These are phyloP conservation scores for Drosophila ezoana DNA, from an alignment of 2,888 invertebrate genomes.

Conservation along the genomic window DNA sequence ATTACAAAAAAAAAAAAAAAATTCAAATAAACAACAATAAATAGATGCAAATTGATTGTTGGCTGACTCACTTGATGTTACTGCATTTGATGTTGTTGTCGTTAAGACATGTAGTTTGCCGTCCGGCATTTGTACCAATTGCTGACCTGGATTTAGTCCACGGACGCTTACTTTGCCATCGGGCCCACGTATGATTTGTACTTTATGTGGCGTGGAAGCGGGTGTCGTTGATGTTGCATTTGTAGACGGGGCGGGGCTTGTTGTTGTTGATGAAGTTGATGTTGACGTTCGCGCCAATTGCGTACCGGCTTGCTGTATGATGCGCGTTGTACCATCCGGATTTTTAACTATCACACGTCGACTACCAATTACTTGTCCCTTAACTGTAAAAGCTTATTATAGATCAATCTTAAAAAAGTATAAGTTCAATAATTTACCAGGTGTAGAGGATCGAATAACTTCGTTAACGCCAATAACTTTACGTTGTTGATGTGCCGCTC, in stretches of 20 bases:
- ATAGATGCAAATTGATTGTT: background rate
- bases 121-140: constrained; percentile 96
- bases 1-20: background rate
- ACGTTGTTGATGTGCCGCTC: constrained; percentile 93
- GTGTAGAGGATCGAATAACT: constrained; percentile 59
- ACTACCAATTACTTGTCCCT: constrained; percentile 81
- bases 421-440: constrained; percentile 45
- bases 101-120: constrained; percentile 94
- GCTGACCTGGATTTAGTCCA: constrained; percentile 96
- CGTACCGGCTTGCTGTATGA: constrained; percentile 88
- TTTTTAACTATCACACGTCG: constrained; percentile 85
- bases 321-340: constrained; percentile 88
- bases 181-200: constrained; percentile 95
- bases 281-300: constrained; percentile 85
- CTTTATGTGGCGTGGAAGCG: constrained; percentile 89
- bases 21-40: background rate
- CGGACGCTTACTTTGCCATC: constrained; percentile 97
- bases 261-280: constrained; percentile 86
- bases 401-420: background rate
- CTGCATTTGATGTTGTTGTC: constrained; percentile 70
- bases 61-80: constrained; percentile 61
- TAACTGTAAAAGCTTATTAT: constrained; percentile 49
- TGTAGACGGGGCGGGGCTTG: constrained; percentile 84
- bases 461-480: constrained; percentile 87
- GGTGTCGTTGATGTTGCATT: constrained; percentile 85